phyloP scores from a whole-genome alignment of 2,888 invertebrate species.

The Coleophora deauratella region DNA sequence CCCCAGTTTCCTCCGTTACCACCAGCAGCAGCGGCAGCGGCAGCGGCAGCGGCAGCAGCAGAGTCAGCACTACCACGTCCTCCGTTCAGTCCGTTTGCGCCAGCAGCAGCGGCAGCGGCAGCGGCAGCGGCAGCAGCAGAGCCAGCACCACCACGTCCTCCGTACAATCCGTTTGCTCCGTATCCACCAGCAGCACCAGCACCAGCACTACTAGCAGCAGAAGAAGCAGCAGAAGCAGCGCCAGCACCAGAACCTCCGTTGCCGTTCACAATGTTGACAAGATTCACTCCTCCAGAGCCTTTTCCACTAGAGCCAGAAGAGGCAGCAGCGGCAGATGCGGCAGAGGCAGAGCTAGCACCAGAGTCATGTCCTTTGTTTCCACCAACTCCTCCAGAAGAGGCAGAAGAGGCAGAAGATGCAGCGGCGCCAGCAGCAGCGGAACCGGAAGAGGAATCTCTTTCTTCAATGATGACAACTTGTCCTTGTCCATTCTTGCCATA shows the following conservation, averaged over 20 bases:
- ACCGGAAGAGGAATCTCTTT: too few relatives aligned
- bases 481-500: not conserved
- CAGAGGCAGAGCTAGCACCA: too few relatives aligned
- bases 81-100: conserved; percentile 6
- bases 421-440: not conserved
- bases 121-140: conserved; percentile 7
- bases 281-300: conserved; percentile 1
- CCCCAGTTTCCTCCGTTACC: too few relatives aligned
- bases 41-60: not conserved
- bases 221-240: not conserved
- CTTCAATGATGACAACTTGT: too few relatives aligned
- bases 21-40: conserved; percentile 3
- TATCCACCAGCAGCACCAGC: not conserved
- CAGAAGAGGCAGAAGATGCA: not conserved
- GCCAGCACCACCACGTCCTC: too few relatives aligned
- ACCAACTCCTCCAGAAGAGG: not conserved
- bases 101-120: not conserved
- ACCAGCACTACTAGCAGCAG: conserved; percentile 1
- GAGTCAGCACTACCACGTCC: conserved; percentile 8
- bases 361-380: not conserved
- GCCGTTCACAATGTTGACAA: too few relatives aligned
- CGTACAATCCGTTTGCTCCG: conserved; percentile 2
- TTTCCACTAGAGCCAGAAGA: not conserved
- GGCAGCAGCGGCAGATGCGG: conserved; percentile 2
- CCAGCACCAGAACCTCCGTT: conserved; percentile 1